A percentile compares a stretch with the other conserved stretches of the same genome.
Conservation (phyloP, 2,888 invertebrate species). For the Hypolimnas misippus region DNA sequence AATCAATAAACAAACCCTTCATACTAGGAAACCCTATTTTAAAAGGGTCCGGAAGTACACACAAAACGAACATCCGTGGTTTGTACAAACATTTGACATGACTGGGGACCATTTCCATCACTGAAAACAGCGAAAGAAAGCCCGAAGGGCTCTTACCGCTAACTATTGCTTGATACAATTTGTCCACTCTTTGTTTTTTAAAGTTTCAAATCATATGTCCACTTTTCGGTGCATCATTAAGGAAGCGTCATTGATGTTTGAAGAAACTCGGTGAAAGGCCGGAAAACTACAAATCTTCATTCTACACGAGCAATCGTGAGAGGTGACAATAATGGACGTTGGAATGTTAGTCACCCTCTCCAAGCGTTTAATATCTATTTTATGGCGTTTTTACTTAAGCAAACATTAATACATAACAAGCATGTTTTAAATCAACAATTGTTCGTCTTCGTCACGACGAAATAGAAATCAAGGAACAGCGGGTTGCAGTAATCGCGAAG, state of each 20-base stretch:
- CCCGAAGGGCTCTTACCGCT: background rate
- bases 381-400: slow-evolving; percentile 46
- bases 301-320: slow-evolving; percentile 57
- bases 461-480: background rate
- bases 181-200: background rate
- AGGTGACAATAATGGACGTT: slow-evolving; percentile 56
- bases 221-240: slow-evolving; percentile 13
- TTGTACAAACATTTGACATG: background rate
- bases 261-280: slow-evolving; percentile 56
- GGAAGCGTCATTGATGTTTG: slow-evolving; percentile 19
- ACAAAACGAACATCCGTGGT: slow-evolving; percentile 13
- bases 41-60: background rate
- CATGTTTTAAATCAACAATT: slow-evolving; percentile 3
- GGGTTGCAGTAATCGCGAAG: background rate
- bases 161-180: background rate
- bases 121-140: background rate
- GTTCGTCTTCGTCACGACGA: background rate
- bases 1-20: background rate
- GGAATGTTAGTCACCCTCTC: slow-evolving; percentile 70
- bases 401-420: slow-evolving; percentile 21
- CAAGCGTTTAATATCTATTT: slow-evolving; percentile 51
- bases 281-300: slow-evolving; percentile 58
- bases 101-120: background rate
- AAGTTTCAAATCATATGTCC: background rate
- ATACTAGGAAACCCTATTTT: background rate